Base-by-base conservation (phyloP, 2,113 vertebrate species). In the Laterallus jamaicensis region DNA sequence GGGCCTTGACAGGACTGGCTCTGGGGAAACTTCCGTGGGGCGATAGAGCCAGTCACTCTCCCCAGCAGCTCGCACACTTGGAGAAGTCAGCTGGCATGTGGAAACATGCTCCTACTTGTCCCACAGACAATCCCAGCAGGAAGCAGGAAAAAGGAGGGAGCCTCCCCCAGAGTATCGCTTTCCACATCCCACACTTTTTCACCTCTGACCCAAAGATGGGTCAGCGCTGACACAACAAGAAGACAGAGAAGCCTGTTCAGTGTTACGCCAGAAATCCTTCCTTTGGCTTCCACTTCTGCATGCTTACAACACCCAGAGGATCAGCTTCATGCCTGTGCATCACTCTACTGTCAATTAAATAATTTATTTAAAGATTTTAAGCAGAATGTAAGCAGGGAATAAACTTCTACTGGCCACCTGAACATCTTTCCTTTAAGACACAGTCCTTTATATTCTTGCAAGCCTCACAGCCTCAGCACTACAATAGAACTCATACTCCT, bases 21-120 rank as follows among this genome's bases (percentile, higher is more conserved):
- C 32, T 63, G 28, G 32, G 25, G 32, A 82, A 87, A 10, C 58
- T 75, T 6, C 17, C 19, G 21, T 35, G 22, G 17, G 42, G 13
- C 5, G 5, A 1, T 1, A 13, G 54, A 60, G 64, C 14, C 55
- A 8, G 31, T 55, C 64, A 35, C 10, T 1, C 40, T 58, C 19
- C 16, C 37, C 21, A 66, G 59, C 44, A 86, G 42, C 9, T 68
- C 0, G 7, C 1, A 1, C 0, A 1, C 21, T 50, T 4, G 1
- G 77, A 75, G 35, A 58, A 88, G 52, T 16, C 56, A 66, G 15
- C 26, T 47, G 14, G 21, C 29, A 5, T 10, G 12, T 39, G 70
- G 70, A 83, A 88, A 86, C 39, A 0, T 64, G 90, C 21, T 42
- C 15, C 35, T 81, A 18, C 76, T 88, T 71, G 76, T 81, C 77